Percentiles rank a stretch among this genome's conserved stretches.
These are phyloP conservation scores for Drosophila subobscura DNA, from an alignment of 1,140 invertebrate genomes.

Conservation along the genomic window DNA sequence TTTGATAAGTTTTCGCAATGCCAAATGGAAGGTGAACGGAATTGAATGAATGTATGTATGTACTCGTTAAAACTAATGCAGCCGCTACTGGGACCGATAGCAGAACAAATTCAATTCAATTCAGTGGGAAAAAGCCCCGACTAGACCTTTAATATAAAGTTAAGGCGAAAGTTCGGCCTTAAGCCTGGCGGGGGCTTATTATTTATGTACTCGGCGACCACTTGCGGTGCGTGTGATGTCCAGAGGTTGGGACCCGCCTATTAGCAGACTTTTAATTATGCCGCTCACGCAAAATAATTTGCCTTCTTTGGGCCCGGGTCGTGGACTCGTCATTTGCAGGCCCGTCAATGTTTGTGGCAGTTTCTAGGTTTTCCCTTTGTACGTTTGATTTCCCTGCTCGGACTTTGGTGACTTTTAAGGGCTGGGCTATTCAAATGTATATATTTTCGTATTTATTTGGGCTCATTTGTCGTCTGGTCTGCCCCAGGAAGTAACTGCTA, in stretches of 20 bases:
- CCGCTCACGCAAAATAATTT: conserved; percentile 48
- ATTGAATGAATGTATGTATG: conserved; percentile 36
- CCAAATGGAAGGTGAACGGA: conserved; percentile 56
- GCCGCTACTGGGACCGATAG: conserved; percentile 11
- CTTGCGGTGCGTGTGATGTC: conserved; percentile 2
- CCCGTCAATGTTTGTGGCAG: conserved; percentile 19
- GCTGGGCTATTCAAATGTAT: conserved; percentile 61
- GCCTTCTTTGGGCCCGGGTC: conserved; percentile 3
- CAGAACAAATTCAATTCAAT: conserved; percentile 46
- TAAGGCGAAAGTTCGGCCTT: conserved; percentile 3
- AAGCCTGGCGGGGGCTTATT: not conserved
- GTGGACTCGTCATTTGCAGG: conserved; percentile 28
- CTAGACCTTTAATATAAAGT: not conserved
- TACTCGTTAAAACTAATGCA: conserved; percentile 67
- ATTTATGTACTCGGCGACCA: conserved; percentile 5
- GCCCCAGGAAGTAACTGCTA: conserved; percentile 22
- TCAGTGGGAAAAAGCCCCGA: conserved; percentile 12
- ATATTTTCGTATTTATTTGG: conserved; percentile 45
- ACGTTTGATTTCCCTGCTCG: conserved; percentile 12
- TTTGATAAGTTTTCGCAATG: conserved; percentile 57
- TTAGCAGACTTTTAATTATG: conserved; percentile 57
- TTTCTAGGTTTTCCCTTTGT: conserved; percentile 5
- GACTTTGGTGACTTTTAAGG: conserved; percentile 13
- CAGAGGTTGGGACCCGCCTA: not conserved
- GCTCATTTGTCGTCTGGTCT: conserved; percentile 24